Percentiles rank a stretch among this genome's conserved stretches.
phyloP scores from a whole-genome alignment of 1,140 invertebrate species.

The Cotesia vestalis region DNA sequence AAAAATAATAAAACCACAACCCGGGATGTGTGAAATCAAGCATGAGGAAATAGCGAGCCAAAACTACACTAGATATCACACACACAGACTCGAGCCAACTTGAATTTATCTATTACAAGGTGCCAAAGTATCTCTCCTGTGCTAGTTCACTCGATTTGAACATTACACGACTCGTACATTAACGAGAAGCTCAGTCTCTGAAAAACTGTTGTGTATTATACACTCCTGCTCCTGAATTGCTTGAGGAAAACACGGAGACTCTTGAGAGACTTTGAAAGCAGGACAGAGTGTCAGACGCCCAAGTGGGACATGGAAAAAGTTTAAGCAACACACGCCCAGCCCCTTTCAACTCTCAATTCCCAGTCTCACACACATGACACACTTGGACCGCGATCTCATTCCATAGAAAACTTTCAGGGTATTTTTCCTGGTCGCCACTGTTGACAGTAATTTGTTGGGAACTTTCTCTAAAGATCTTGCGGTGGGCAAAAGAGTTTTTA shows the following conservation, averaged over 20 bases:
- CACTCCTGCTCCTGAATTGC: conserved; percentile 23
- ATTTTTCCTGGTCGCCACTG: not conserved
- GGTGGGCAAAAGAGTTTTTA: no score
- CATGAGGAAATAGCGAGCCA: no score
- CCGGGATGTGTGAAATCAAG: no score
- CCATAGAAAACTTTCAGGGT: not conserved
- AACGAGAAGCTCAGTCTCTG: conserved; percentile 48
- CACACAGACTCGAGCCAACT: conserved; percentile 4
- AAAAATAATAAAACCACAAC: no score
- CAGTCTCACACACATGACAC: not conserved
- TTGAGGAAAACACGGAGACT: conserved; percentile 33
- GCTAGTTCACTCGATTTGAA: conserved; percentile 45
- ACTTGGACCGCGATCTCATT: conserved; percentile 1
- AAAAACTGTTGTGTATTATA: conserved; percentile 1
- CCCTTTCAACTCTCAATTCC: no score
- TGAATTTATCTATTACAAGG: conserved; percentile 1
- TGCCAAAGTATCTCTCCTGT: no score
- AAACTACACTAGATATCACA: no score
- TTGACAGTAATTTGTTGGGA: not conserved
- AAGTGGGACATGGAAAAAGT: conserved; percentile 30
- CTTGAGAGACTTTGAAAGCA: conserved; percentile 33
- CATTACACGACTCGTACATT: conserved; percentile 60
- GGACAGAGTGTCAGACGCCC: conserved; percentile 23
- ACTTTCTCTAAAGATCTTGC: no score
- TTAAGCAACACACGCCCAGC: not conserved